Base-by-base conservation (phyloP, 1,140 invertebrate genomes). In the Triops cancriformis region DNA sequence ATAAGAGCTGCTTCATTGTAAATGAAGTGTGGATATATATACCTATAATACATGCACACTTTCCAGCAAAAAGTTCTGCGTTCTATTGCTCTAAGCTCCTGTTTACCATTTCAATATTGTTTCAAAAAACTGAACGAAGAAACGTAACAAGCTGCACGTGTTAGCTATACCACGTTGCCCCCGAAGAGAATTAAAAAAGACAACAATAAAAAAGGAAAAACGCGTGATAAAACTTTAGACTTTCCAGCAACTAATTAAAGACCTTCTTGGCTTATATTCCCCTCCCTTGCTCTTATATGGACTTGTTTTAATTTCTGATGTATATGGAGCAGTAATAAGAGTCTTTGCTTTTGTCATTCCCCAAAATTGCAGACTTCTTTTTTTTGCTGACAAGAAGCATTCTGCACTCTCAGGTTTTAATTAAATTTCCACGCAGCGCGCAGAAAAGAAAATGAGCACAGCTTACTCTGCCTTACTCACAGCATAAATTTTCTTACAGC, bases 251-350 rank as follows among this genome's bases (percentile, higher is more conserved):
- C 51, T 64, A 64, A 23, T 64, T 64, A 64, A 64, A n/a, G 18
- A 64, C 18, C 51, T 23, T 64, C 18, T n/a, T 23, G 14, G 23
- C 14, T 64, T n/a, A 18, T n/a, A 64, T n/a, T 18, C 51, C 18
- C 18, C 51, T 64, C 51, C 0, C 14, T 64, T 64, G 10, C 2
- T 64, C 51, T 64, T 14, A 1, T 64, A 23, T 4, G 31, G 7
- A 12, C 51, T 64, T 64, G 14, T 64, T 64, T 64, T 23, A 64
- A 64, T 64, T 64, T 64, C 51, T 64, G n/a, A 64, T 23, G 10
- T 64, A 64, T 64, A 64, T 23, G 14, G 14, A 64, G 51, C 51
- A 64, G 51, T 64, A 64, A 64, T 64, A 64, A 64, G 51, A 64
- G 51, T 64, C 51, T 64, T 64, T 5, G 51, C 51, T 23, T 64